A percentile compares a stretch with the other conserved stretches of the same genome.
phyloP scores from a whole-genome alignment of 2,113 vertebrate genomes.

The Hypanus sabinus region DNA sequence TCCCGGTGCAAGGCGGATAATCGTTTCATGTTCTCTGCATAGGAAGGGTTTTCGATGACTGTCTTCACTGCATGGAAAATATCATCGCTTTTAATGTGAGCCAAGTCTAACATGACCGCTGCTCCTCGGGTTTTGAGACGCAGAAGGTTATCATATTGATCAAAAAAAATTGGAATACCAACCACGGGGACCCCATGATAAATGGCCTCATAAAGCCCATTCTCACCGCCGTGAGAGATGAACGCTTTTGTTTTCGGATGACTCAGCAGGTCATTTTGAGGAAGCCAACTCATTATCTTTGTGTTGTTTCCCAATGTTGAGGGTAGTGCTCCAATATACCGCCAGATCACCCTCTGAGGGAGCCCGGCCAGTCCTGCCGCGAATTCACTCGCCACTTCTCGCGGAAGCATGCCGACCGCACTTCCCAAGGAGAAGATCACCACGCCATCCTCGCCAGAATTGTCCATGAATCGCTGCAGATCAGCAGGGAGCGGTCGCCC shows the following conservation, averaged over 20 bases:
- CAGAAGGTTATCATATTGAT: slow-evolving; percentile 58
- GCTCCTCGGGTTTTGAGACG: slow-evolving; percentile 52
- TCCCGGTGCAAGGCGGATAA: slow-evolving; percentile 56
- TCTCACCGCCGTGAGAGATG: slow-evolving; percentile 55
- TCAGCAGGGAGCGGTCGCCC: slow-evolving; percentile 51
- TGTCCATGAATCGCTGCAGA: slow-evolving; percentile 57
- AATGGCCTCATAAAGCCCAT: slow-evolving; percentile 58
- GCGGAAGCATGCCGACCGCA: slow-evolving; percentile 49
- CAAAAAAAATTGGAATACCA: slow-evolving; percentile 55
- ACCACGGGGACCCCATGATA: slow-evolving; percentile 56
- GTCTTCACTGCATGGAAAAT: slow-evolving; percentile 50
- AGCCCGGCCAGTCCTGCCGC: slow-evolving; percentile 57
- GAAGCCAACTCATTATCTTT: slow-evolving; percentile 56
- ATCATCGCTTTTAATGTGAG: slow-evolving; percentile 45
- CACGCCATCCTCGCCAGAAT: slow-evolving; percentile 58
- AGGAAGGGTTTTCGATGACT: slow-evolving; percentile 53
- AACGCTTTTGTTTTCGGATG: slow-evolving; percentile 57
- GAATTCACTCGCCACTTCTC: slow-evolving; percentile 55
- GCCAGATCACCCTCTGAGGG: slow-evolving; percentile 62
- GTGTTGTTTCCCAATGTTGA: slow-evolving; percentile 58
- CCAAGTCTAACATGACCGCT: slow-evolving; percentile 48
- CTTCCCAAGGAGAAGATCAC: slow-evolving; percentile 61
- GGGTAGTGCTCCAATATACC: slow-evolving; percentile 50
- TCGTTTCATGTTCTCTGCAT: slow-evolving; percentile 52
- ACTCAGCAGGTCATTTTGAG: slow-evolving; percentile 61